These are phyloP conservation scores for Zaprionus capensis DNA, from an alignment of 1,140 invertebrate genomes.

Conservation along the genomic window DNA sequence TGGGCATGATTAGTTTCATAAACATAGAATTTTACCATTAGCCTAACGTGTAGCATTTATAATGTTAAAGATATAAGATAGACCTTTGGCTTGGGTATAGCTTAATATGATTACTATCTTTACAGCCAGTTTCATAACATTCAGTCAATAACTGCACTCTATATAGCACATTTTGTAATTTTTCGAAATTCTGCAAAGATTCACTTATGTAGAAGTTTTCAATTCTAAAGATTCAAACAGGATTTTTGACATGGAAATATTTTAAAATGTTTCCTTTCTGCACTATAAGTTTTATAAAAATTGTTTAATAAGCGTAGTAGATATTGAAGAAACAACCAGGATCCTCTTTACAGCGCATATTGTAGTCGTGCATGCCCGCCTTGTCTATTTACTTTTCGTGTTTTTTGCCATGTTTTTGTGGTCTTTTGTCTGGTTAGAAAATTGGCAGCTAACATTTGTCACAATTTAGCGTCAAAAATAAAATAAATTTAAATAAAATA, in stretches of 20 bases:
- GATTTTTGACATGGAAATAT: not conserved
- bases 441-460: slow-evolving; percentile 76
- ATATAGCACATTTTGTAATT: not conserved
- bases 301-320: not conserved
- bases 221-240: not conserved
- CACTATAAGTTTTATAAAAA: not conserved
- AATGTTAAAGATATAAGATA: not conserved
- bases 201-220: not conserved
- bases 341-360: not conserved
- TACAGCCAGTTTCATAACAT: not conserved
- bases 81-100: not conserved
- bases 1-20: not conserved
- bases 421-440: slow-evolving; percentile 69
- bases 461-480: slow-evolving; percentile 76
- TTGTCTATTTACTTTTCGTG: not conserved
- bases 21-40: not conserved
- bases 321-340: not conserved
- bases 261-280: not conserved
- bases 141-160: not conserved
- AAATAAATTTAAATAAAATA: slow-evolving; percentile 77
- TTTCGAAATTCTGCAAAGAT: not conserved
- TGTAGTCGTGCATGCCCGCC: not conserved
- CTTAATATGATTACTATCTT: not conserved
- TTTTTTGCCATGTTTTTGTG: slow-evolving; percentile 57
- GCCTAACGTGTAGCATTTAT: too few relatives aligned